Evolutionary conservation across 2,113 vertebrate species (phyloP).

Genomic region (Camelus dromedarius): DNA sequence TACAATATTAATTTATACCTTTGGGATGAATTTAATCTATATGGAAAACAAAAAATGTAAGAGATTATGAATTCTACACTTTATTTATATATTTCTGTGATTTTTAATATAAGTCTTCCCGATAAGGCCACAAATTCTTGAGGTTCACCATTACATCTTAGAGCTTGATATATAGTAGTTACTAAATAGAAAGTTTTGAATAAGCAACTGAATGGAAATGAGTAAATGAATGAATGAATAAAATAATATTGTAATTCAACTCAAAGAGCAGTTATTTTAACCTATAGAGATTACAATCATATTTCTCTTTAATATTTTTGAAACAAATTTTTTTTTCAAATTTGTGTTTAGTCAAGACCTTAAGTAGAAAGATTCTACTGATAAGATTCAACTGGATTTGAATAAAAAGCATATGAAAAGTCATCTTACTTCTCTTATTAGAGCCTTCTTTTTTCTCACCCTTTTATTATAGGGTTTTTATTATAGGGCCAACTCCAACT

Average conservation of each 20-base stretch:
- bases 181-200: conserved; percentile 18
- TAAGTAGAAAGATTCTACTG: background rate
- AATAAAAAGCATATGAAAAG: background rate
- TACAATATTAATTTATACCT: background rate
- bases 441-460: background rate
- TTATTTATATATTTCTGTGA: background rate
- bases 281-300: background rate
- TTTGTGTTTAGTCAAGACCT: background rate
- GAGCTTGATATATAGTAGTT: background rate
- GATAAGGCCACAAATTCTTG: background rate
- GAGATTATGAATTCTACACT: background rate
- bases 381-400: background rate
- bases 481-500: background rate
- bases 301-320: conserved; percentile 13
- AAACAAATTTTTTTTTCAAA: background rate
- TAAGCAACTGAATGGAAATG: background rate
- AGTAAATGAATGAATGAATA: background rate
- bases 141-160: background rate
- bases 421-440: background rate
- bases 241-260: background rate
- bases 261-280: conserved; percentile 11
- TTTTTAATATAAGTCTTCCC: background rate
- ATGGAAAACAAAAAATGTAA: background rate
- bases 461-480: background rate
- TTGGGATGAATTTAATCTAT: conserved; percentile 12